Evolutionary conservation across 2,113 vertebrate species (phyloP).

Genomic region (Symphodus melops): DNA sequence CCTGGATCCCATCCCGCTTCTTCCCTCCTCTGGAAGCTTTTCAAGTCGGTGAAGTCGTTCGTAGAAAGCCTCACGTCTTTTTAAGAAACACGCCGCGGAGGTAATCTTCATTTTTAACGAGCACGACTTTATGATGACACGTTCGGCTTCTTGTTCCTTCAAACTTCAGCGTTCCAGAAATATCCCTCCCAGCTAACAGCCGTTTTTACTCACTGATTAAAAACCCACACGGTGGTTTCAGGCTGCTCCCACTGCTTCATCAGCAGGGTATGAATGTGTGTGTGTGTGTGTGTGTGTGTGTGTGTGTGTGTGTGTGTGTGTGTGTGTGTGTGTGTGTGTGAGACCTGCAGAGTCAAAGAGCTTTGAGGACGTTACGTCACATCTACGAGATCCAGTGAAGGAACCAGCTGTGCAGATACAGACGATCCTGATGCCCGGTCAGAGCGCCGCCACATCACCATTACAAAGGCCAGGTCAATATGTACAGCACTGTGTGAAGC

Average conservation of each 20-base stretch:
- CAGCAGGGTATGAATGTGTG: too few relatives aligned
- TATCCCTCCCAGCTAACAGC: neutral
- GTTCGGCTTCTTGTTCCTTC: too few relatives aligned
- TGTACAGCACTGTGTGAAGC: slow-evolving; percentile 30
- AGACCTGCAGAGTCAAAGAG: too few relatives aligned
- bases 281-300: too few relatives aligned
- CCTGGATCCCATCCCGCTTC: neutral
- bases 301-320: too few relatives aligned
- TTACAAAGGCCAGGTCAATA: slow-evolving; percentile 63
- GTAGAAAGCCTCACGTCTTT: neutral
- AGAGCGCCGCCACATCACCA: slow-evolving; percentile 39
- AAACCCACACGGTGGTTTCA: too few relatives aligned
- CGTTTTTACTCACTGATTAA: neutral
- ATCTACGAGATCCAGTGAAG: too few relatives aligned
- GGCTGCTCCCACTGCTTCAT: too few relatives aligned
- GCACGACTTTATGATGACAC: neutral
- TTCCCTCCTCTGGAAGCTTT: neutral
- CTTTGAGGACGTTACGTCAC: too few relatives aligned
- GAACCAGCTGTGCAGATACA: neutral
- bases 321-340: too few relatives aligned
- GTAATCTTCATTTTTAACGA: neutral
- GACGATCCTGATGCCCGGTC: slow-evolving; percentile 50
- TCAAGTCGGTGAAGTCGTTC: neutral
- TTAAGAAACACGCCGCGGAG: neutral
- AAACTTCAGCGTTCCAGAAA: too few relatives aligned